Base-by-base conservation (phyloP, 2,888 invertebrate genomes). In the Agrotis puta region DNA sequence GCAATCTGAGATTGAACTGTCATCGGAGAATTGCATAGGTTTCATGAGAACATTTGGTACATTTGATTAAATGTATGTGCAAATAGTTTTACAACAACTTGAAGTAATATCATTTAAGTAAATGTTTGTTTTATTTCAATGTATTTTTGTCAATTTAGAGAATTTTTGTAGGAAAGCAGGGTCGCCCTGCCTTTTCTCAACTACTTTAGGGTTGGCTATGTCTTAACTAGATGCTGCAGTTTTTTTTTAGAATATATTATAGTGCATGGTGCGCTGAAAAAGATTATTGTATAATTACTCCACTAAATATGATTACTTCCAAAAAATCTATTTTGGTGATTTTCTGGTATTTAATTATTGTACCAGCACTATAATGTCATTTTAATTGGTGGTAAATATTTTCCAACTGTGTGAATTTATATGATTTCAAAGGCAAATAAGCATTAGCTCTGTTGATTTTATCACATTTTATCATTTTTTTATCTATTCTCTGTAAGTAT, bases 381-480 rank as follows among this genome's bases (percentile, higher is more conserved):
- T 27, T 16, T n/a, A 43, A 3, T 57, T 11, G 7, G 9, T 11
- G 48, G 48, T 6, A 0, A 20, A 71, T 67, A 51, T 11, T 22
- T 68, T 76, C 76, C 76, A 73, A 11, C 45, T 18, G 0, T 22
- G 51, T 51, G 33, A 50, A 64, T 61, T 78, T 64, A 72, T 71
- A 72, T 43, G 27, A 62, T 53, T 63, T 47, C 13, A 16, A 62
- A 45, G 22, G 39, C 45, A 74, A 73, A 74, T 24, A 74, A 63
- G 51, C n/a, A 54, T 27, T 64, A 51, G 33, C 58, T 61, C 51
- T 50, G 56, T 74, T 64, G 24, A 48, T 67, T 72, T 83, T 83
- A 83, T 79, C 81, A 67, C 7, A 7, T 72, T 63, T 70, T 81
- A 82, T 82, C 75, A 61, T 24, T 56, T 53, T 54, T 70, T 78